Percentiles rank a stretch among this genome's conserved stretches.
These are phyloP conservation scores for Polylopha cassiicola DNA, from an alignment of 2,888 invertebrate genomes.

Conservation along the genomic window DNA sequence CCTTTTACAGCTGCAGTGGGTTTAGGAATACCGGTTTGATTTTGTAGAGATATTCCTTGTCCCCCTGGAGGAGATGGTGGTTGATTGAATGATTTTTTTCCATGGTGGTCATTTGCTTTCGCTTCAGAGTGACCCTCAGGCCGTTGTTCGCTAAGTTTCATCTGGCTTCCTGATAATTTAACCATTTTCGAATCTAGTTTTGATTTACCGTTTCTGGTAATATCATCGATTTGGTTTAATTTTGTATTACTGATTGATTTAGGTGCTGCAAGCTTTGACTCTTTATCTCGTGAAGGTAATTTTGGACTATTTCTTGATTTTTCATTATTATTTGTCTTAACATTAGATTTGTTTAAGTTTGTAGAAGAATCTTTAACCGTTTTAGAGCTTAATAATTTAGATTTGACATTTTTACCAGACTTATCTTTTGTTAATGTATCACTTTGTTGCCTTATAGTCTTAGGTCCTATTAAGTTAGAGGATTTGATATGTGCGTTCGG, in stretches of 20 bases:
- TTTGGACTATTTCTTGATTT: slow-evolving; percentile 69
- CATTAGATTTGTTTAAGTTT: slow-evolving; percentile 55
- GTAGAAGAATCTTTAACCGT: slow-evolving; percentile 63
- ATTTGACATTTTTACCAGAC: slow-evolving; percentile 66
- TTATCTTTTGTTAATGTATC: slow-evolving; percentile 71
- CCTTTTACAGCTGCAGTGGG: slow-evolving; percentile 95
- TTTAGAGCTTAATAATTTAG: slow-evolving; percentile 69
- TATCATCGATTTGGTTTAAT: slow-evolving; percentile 68
- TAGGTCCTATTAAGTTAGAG: slow-evolving; percentile 65
- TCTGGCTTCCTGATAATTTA: slow-evolving; percentile 67
- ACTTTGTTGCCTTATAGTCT: slow-evolving; percentile 60
- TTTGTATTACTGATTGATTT: slow-evolving; percentile 70
- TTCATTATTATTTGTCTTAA: slow-evolving; percentile 58
- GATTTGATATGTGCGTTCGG: slow-evolving; percentile 71
- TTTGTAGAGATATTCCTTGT: slow-evolving; percentile 62
- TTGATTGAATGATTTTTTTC: slow-evolving; percentile 42
- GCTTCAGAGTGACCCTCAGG: slow-evolving; percentile 42
- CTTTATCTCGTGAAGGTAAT: slow-evolving; percentile 63
- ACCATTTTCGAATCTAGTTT: slow-evolving; percentile 65
- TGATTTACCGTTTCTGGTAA: slow-evolving; percentile 50
- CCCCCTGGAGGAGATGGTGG: slow-evolving; percentile 54
- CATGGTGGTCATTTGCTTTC: slow-evolving; percentile 39
- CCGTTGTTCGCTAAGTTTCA: slow-evolving; percentile 59
- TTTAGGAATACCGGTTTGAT: slow-evolving; percentile 86
- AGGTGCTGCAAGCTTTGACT: slow-evolving; percentile 73